Evolutionary conservation across 2,113 vertebrate genomes (phyloP), one percentile per base, ranked within the genome.

Genomic region (Rhinoderma darwinii): DNA sequence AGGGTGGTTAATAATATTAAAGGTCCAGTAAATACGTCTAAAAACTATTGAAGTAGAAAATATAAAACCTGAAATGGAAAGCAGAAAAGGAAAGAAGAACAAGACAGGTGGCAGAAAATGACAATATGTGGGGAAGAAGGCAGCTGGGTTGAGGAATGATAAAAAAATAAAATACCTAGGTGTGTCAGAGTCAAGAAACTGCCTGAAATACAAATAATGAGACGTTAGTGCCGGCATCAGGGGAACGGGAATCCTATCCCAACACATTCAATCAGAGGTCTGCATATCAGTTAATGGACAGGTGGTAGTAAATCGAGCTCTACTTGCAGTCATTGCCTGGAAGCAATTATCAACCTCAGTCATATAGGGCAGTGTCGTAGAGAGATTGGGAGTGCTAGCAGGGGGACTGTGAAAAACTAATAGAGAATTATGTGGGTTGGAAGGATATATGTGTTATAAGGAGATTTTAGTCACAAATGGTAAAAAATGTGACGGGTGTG

Each of bases 141-240:
- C 59, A 88, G 90, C 72, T 86, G 72, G 88, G 90, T 91, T 90
- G 87, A 93, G 90, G 47, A 47, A 89, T 88, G 74, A 90, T 92
- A 93, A 88, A 77, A 74, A 80, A 92, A 91, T 90, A 92, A 96
- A 96, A 94, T 99, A 99, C 98, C 98, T 99, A 98, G 98, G 98
- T 95, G 98, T 97, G 96, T 99, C 98, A 96, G 96, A 99, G 97
- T 99, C 98, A 99, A 99, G 98, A 99, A 99, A 98, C 96, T 99
- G 97, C 98, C 98, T 99, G 98, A 93, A 87, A 96, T 96, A 98
- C 95, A 98, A 97, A 96, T 91, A 96, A 96, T 90, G 93, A 98
- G 93, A 97, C 92, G 95, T 99, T 99, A 99, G 97, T 96, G 91
- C 51, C 91, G 91, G 93, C 17, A 56, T 92, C 90, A 92, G 93